phyloP scores from a whole-genome alignment of 2,113 vertebrate species.

The Anhinga rufa region DNA sequence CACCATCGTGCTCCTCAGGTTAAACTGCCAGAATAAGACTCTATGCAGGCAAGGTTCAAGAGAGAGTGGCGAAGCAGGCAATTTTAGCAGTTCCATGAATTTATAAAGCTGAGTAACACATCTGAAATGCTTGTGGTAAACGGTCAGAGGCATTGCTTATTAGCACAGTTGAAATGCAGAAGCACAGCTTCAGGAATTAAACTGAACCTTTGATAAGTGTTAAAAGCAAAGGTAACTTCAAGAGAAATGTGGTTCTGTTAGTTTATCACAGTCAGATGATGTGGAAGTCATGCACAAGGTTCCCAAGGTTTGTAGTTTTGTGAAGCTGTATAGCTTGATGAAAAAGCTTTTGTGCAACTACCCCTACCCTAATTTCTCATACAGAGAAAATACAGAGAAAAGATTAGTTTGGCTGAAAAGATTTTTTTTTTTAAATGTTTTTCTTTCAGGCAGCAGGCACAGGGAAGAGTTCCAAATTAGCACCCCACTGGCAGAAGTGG shows the following conservation, averaged over 20 bases:
- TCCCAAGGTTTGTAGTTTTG: not conserved
- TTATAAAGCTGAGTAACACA: not conserved
- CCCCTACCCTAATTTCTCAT: not conserved
- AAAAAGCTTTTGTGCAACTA: not conserved
- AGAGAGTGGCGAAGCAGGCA: not conserved
- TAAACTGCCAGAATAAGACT: not conserved
- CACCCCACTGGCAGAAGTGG: not conserved
- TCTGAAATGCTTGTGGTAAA: not conserved
- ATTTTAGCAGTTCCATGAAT: not conserved
- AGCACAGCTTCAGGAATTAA: not conserved
- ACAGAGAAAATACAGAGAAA: not conserved
- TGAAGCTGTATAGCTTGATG: not conserved
- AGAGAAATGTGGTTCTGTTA: not conserved
- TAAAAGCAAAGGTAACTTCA: not conserved
- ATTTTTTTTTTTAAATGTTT: not conserved
- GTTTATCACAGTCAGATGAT: not conserved
- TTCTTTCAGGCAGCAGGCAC: not conserved
- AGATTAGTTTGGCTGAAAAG: not conserved
- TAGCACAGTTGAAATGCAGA: not conserved
- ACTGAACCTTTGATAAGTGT: not conserved
- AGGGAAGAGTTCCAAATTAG: not conserved
- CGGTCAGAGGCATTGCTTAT: not conserved
- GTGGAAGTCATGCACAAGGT: not conserved
- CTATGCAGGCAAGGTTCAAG: not conserved
- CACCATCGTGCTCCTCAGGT: fast-evolving